phyloP scores from a whole-genome alignment of 2,888 invertebrate species.

The Campoplex capitator region DNA sequence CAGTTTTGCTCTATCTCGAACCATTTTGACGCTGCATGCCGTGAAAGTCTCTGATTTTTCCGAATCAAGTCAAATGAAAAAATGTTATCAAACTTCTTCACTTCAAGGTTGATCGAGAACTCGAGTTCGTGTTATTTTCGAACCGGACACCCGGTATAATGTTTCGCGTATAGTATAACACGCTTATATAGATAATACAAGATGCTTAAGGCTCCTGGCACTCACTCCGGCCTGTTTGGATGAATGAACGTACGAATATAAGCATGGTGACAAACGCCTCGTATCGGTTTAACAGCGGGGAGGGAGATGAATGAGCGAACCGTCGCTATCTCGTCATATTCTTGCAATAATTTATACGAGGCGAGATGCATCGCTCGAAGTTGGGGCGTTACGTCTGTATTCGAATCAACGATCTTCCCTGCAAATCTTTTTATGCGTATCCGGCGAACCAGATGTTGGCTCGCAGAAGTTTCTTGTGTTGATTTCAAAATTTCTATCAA shows the following conservation, averaged over 20 bases:
- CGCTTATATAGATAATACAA: constrained; percentile 23
- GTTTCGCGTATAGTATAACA: constrained; percentile 29
- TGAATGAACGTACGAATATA: constrained; percentile 54
- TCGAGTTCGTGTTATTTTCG: neutral
- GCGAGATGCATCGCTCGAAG: constrained; percentile 6
- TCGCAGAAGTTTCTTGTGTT: neutral
- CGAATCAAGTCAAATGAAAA: neutral
- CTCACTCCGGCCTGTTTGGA: constrained; percentile 40
- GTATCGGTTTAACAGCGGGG: constrained; percentile 7
- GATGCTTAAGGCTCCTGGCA: constrained; percentile 29
- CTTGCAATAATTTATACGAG: constrained; percentile 39
- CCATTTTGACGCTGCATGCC: neutral
- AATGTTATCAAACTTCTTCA: neutral
- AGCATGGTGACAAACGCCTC: constrained; percentile 31
- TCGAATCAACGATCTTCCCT: constrained; percentile 26
- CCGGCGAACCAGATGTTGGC: neutral
- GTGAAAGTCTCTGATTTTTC: neutral
- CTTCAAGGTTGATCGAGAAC: neutral
- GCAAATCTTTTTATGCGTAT: neutral
- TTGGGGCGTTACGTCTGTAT: neutral
- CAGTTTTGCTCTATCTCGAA: neutral
- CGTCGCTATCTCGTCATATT: constrained; percentile 11
- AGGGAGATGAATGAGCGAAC: constrained; percentile 51
- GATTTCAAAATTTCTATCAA: neutral
- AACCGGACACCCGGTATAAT: constrained; percentile 10